These are phyloP conservation scores for Trichoplusia ni DNA, from an alignment of 1,140 invertebrate genomes.

Conservation along the genomic window DNA sequence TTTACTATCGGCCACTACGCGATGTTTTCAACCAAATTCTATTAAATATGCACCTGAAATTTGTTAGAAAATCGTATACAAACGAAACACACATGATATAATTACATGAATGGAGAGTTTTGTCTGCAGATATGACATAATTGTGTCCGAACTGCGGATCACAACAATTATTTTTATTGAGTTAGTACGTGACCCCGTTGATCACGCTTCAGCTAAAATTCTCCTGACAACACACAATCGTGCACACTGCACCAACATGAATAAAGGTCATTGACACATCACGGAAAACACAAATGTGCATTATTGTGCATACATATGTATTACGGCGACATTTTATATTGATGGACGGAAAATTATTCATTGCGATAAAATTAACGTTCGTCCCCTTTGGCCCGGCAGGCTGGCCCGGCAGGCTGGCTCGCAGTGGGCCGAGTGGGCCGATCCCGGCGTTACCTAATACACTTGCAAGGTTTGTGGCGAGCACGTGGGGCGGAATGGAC, in stretches of 20 bases:
- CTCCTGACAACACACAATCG: neutral
- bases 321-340: conserved; percentile 2
- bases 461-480: too few species aligned
- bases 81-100: too few species aligned
- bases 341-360: neutral
- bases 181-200: neutral
- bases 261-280: conserved; percentile 38
- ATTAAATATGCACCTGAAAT: conserved; percentile 17
- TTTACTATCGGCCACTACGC: conserved; percentile 19
- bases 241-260: conserved; percentile 27
- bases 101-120: neutral
- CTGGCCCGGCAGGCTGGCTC: too few species aligned
- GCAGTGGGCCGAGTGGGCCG: too few species aligned
- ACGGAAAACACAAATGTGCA: conserved; percentile 31
- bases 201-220: neutral
- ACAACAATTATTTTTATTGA: neutral
- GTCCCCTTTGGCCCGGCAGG: neutral
- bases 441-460: too few species aligned
- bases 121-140: conserved; percentile 4
- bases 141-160: neutral
- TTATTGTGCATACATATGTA: conserved; percentile 12
- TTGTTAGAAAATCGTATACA: conserved; percentile 14
- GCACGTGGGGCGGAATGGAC: too few species aligned
- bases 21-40: conserved; percentile 23
- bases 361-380: neutral